Evolutionary conservation across 1,140 invertebrate genomes (phyloP).

Genomic region (Pseudobourletiella spinata): DNA sequence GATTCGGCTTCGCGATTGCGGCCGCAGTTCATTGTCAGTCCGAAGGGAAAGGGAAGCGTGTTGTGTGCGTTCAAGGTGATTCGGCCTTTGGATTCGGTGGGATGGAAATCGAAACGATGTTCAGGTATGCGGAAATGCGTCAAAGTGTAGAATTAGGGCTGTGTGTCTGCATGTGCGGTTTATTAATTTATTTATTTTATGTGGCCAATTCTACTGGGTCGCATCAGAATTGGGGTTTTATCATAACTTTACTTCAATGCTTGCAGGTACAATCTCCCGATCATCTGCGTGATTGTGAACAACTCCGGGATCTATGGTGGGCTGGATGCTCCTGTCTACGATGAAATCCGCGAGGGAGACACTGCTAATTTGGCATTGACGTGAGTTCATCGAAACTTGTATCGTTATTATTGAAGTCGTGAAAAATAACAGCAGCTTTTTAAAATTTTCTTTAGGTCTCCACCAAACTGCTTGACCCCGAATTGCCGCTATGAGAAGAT

Average conservation of each 20-base stretch:
- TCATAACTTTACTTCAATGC: too few relatives aligned
- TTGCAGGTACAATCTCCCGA: constrained; percentile 76
- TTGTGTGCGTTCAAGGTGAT: constrained; percentile 83
- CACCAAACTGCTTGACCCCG: constrained; percentile 65
- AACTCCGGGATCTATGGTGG: constrained; percentile 93
- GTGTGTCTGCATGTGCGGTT: too few relatives aligned
- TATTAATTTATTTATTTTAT: too few relatives aligned
- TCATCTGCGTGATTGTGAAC: constrained; percentile 86
- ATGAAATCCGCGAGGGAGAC: constrained; percentile 51
- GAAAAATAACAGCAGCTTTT: too few relatives aligned
- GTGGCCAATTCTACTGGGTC: too few relatives aligned
- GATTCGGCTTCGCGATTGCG: constrained; percentile 84
- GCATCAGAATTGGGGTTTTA: too few relatives aligned
- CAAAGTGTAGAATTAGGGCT: too few relatives aligned
- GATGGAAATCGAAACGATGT: constrained; percentile 95
- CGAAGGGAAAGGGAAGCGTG: constrained; percentile 64
- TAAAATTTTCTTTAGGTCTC: constrained; percentile 59
- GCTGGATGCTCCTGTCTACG: constrained; percentile 63
- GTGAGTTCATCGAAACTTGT: constrained; percentile 41
- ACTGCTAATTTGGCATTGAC: constrained; percentile 43
- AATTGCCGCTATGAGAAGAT: constrained; percentile 81
- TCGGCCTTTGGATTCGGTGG: constrained; percentile 95
- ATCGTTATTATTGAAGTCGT: too few relatives aligned
- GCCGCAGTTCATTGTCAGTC: constrained; percentile 82
- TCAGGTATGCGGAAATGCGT: too few relatives aligned